Conservation (phyloP, 2,888 invertebrate genomes). For the Bombylius major region DNA sequence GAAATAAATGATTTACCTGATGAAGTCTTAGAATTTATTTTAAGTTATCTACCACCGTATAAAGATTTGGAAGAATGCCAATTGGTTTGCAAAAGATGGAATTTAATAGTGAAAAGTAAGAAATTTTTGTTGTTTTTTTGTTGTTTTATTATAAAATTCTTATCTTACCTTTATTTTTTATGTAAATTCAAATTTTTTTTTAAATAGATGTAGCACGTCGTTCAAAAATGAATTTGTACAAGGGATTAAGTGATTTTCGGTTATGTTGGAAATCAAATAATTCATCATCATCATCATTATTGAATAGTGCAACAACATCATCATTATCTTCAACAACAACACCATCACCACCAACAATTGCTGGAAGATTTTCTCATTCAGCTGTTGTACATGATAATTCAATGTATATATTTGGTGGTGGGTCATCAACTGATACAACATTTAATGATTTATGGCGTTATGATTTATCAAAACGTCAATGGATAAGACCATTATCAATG, state of each 20-base stretch:
- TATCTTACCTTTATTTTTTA: background rate
- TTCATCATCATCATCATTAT: slow-evolving; percentile 18
- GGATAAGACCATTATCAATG: slow-evolving; percentile 72
- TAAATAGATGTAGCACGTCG: slow-evolving; percentile 65
- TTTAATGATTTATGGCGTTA: slow-evolving; percentile 95
- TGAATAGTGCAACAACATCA: slow-evolving; percentile 9
- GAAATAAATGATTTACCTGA: slow-evolving; percentile 68
- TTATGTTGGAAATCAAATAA: slow-evolving; percentile 59
- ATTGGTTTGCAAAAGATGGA: slow-evolving; percentile 79
- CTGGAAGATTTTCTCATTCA: slow-evolving; percentile 85
- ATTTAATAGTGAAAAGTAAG: slow-evolving; percentile 70
- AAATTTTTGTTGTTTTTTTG: background rate
- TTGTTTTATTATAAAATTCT: too few species aligned
- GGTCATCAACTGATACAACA: slow-evolving; percentile 84
- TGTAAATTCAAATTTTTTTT: background rate
- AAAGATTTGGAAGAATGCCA: slow-evolving; percentile 77
- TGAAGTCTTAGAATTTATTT: slow-evolving; percentile 85
- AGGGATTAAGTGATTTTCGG: slow-evolving; percentile 63
- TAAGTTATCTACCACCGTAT: slow-evolving; percentile 80
- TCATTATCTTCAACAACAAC: background rate
- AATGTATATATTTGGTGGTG: slow-evolving; percentile 94
- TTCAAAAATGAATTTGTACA: slow-evolving; percentile 58
- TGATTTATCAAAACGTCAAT: slow-evolving; percentile 71
- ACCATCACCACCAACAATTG: slow-evolving; percentile 58
- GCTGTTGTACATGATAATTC: slow-evolving; percentile 70